Conservation (phyloP, 1,140 invertebrate genomes). For the Acromyrmex heyeri region DNA sequence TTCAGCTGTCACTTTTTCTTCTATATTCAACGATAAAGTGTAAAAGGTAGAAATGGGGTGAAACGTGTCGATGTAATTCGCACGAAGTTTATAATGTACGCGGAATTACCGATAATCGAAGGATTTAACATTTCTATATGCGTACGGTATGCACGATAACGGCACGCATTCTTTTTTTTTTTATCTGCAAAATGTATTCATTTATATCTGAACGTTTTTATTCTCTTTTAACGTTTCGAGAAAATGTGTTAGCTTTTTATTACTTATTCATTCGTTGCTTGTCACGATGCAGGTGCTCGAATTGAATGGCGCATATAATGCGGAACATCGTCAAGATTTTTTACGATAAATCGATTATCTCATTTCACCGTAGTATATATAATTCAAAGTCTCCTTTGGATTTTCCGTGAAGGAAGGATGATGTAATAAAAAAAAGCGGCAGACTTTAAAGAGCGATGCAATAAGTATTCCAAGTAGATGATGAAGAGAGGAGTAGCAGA, state of each 20-base stretch:
- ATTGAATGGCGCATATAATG: background rate
- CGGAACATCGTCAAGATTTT: background rate
- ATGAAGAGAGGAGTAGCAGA: constrained; percentile 34
- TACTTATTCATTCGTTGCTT: background rate
- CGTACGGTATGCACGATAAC: background rate
- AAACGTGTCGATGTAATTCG: constrained; percentile 21
- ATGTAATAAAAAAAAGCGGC: constrained; percentile 21
- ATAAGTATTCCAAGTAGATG: constrained; percentile 51
- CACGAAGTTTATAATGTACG: background rate
- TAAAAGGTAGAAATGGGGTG: background rate
- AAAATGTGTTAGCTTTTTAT: background rate
- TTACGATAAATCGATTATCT: constrained; percentile 13
- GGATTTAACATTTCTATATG: background rate
- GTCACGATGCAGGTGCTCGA: background rate
- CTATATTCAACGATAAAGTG: background rate
- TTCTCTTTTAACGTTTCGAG: background rate
- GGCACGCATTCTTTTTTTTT: background rate
- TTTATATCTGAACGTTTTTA: background rate
- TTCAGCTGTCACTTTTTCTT: constrained; percentile 47
- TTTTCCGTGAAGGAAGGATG: background rate
- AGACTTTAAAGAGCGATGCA: constrained; percentile 10
- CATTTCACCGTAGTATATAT: background rate
- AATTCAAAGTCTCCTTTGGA: background rate
- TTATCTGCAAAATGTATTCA: background rate
- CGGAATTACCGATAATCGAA: background rate